Evolutionary conservation across 2,113 vertebrate species (phyloP), one percentile per base, ranked within the genome.

Genomic region (Vireo altiloquus): DNA sequence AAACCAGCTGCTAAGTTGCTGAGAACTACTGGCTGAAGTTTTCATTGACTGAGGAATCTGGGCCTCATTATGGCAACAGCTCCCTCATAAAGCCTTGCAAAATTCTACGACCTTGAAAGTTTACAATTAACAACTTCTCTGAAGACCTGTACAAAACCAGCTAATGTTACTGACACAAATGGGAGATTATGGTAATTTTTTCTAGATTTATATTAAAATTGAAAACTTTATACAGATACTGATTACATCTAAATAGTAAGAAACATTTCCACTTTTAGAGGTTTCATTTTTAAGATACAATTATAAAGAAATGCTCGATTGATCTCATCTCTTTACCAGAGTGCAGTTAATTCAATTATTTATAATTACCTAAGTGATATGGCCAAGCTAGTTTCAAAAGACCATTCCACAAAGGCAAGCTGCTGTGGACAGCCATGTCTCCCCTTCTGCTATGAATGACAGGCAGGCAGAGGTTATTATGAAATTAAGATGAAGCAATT

Each of bases 341-440:
- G n/a, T 90, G 82, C 87, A 92, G 90, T 57, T 96, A 94, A 97
- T 96, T 97, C 50, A 96, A 90, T 97, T 97, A 96, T 90, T 96
- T 97, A 81, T 95, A 96, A 96, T 95, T 97, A 95, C 93, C 61
- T 92, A 70, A 86, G 56, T 63, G 68, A 56, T 82, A 61, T 79
- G 57, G 53, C 75, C 24, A 42, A 74, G 53, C 46, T 97, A 50
- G 94, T 96, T 97, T 96, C 37, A 70, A 93, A 96, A 79, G 14
- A 93, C 50, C 60, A 81, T 92, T 94, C 47, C 44, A 76, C 28
- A 89, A 30, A 93, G 46, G 5, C n/a, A 84, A 95, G 49, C 52
- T 78, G 44, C 35, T 87, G 23, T 87, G 17, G 30, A 85, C 90
- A 72, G 30, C n/a, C 30, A 65, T 30, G n/a, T 19, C 14, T 90